These are phyloP conservation scores for Selenia dentaria DNA, from an alignment of 2,888 invertebrate genomes.

Conservation along the genomic window DNA sequence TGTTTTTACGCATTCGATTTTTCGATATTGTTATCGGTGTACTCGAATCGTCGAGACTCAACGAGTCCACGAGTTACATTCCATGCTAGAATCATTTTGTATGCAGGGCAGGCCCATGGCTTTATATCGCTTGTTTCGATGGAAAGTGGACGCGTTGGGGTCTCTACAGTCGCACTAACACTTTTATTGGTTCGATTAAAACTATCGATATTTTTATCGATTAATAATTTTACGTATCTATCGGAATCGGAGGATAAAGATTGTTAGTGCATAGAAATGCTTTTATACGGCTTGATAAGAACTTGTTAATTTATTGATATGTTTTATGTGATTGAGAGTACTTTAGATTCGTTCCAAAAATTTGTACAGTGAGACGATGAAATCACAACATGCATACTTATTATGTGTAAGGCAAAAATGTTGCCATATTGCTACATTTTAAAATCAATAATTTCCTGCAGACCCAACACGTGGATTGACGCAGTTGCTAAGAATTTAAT, in stretches of 20 bases:
- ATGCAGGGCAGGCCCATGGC: slow-evolving; percentile 20
- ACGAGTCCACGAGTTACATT: slow-evolving; percentile 34
- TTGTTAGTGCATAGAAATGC: slow-evolving; percentile 27
- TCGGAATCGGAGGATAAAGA: slow-evolving; percentile 15
- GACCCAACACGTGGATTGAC: no score
- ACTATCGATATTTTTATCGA: slow-evolving; percentile 16
- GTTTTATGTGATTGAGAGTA: no score
- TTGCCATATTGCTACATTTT: no score
- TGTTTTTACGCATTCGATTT: slow-evolving; percentile 4
- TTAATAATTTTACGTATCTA: slow-evolving; percentile 3
- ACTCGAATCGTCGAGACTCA: slow-evolving; percentile 17
- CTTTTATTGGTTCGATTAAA: slow-evolving; percentile 16
- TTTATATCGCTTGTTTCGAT: slow-evolving; percentile 29
- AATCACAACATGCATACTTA: no score
- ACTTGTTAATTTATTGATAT: slow-evolving; percentile 26
- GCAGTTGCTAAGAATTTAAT: no score
- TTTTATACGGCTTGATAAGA: slow-evolving; percentile 41
- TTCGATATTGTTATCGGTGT: slow-evolving; percentile 3
- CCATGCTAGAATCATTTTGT: slow-evolving; percentile 29
- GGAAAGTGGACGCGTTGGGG: slow-evolving; percentile 30
- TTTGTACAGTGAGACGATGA: no score
- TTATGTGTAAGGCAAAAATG: no score
- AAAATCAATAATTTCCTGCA: no score
- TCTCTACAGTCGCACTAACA: slow-evolving; percentile 20
- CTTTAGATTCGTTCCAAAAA: no score